Base-by-base conservation (phyloP, 2,113 vertebrate species). In the Colaptes auratus region DNA sequence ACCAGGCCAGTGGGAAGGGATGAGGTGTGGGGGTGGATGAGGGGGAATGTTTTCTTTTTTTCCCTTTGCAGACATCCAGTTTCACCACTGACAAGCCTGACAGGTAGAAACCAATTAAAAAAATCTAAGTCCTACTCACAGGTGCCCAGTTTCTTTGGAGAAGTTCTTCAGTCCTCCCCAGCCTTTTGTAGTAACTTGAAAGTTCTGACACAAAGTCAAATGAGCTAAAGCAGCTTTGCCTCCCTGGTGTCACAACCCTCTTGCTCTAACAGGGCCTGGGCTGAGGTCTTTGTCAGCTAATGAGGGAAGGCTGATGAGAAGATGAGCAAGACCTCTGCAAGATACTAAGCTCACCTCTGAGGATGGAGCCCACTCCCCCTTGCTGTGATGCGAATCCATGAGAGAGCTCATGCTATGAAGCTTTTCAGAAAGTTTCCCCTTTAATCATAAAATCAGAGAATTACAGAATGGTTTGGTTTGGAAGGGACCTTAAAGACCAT, bases 51-150 rank as follows among this genome's bases (percentile, higher is more conserved):
- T 13, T 82, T 77, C 39, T 84, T 79, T 86, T 31, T 59, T 21
- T 20, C 18, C 33, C 73, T 91, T 81, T 90, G 92, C 82, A 94
- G 93, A 94, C 92, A 95, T 66, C 80, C 88, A 86, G 39, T 90
- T 90, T 82, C 63, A 75, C 35, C 80, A 76, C 63, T 95, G 92
- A 97, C 92, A 94, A 94, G 86, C 73, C 90, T 96, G 96, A 93
- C 88, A 91, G 82, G 93, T 90, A 28, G 90, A 92, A 91, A 72
- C 65, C 73, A 82, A 94, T 90, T 84, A 28, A 83, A 88, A 56
- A 39, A 39, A 39, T 8, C 11, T 46, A 80, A n/a, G 25, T 31
- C 39, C 79, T 83, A 21, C 65, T 78, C 53, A 21, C 59, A 65
- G 69, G 24, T 63, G 24, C 61, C 28, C 50, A 63, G 36, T 15